Evolutionary conservation across 2,888 invertebrate genomes (phyloP), one percentile per base, ranked within the genome.

Genomic region (Entomobrya multifasciata): DNA sequence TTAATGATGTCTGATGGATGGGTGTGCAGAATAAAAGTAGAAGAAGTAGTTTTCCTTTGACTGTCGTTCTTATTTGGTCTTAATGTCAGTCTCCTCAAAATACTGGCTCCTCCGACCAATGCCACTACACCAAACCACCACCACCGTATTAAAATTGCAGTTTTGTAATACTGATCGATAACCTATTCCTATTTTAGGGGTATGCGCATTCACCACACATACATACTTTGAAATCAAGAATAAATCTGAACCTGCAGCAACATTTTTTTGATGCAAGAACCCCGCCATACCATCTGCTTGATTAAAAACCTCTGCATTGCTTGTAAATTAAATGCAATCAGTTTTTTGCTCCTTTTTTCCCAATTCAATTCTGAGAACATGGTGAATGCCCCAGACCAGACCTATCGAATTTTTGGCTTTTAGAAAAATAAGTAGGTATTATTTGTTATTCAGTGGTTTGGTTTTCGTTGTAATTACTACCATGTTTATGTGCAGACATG

Each of bases 201-300:
- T n/a, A n/a, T n/a, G n/a, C n/a, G n/a, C n/a, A n/a, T n/a, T n/a
- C n/a, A n/a, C n/a, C n/a, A n/a, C n/a, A n/a, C n/a, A n/a, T 36
- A 36, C 8, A 36, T 36, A 8, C 36, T 36, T 36, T 8, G 8
- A 36, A 36, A 36, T 36, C 36, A 36, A 36, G 25, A 52, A 47
- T 27, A 49, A 74, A 70, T 80, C 80, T 65, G 67, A 80, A 80
- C 80, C 80, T 80, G 80, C 80, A 80, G 80, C 80, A 80, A 80
- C 80, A 80, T 80, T 80, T 36, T n/a, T 36, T 36, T 67, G 67
- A 67, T 80, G 36, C 80, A 80, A 55, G 80, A 80, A 67, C 36
- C 8, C 36, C 8, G 8, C 36, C 8, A 36, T 36, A 36, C 80
- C 80, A 80, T 67, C 80, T 80, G 80, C 67, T 80, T 80, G 67